Evolutionary conservation across 2,113 vertebrate genomes (phyloP), one percentile per base, ranked within the genome.

Genomic region (Clarias macrocephalus): DNA sequence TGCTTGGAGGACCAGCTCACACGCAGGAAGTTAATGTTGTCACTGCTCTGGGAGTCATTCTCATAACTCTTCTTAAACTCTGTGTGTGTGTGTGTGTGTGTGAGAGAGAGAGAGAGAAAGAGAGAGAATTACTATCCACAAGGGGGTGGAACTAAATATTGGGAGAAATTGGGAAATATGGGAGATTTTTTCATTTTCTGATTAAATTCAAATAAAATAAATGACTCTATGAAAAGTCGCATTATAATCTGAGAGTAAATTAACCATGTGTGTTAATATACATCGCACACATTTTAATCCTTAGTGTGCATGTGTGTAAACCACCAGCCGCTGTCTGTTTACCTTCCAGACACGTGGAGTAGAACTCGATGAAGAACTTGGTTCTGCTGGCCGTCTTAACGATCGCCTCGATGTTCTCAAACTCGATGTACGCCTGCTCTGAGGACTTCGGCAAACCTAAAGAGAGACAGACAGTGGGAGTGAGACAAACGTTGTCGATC

Each of bases 311-410:
- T 59, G 57, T 59, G 57, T 59, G 16, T 18, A 11, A 80, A 28
- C 18, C 25, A 33, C 16, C 6, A 30, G 8, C 5, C n/a, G 18
- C 33, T 57, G 0, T 48, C 15, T 2, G 18, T 90, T 86, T 63
- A 99, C 98, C 98, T 94, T 99, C 98, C 87, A 99, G 93, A 92
- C 97, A 99, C 5, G 97, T 96, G 57, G 98, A 99, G 91, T 99
- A 99, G 87, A 99, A 99, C 91, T 99, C 97, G 0, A 99, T 99
- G 93, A 99, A 99, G 94, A 99, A 99, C 93, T 99, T 99, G 88
- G 97, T 98, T 89, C 98, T 94, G 92, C 98, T 99, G 16, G 97
- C 96, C 0, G 98, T 99, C 94, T 99, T 99, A 89, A 99, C 97
- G 0, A 99, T 99, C 92, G 97, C 98, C 87, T 99, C 97, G 0